Evolutionary conservation across 1,140 invertebrate genomes (phyloP).

Genomic region (Antheraea mylitta): DNA sequence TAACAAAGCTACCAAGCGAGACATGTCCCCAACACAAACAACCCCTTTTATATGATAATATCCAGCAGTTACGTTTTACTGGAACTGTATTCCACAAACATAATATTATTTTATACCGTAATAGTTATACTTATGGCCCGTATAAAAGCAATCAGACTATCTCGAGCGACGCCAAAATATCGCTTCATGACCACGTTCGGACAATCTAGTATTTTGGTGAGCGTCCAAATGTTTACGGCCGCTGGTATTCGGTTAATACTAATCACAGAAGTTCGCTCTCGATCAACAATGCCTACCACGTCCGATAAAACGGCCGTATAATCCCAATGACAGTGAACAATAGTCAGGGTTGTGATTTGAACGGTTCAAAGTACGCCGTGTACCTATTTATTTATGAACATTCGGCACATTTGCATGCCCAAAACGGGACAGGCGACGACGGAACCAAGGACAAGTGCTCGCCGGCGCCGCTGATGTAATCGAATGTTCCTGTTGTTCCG

Average conservation of each 20-base stretch:
- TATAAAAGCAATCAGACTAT: constrained; percentile 13
- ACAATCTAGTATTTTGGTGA: constrained; percentile 5
- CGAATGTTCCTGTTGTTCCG: constrained; percentile 35
- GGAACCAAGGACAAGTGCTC: constrained; percentile 36
- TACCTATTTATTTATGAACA: constrained; percentile 41
- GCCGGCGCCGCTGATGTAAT: constrained; percentile 58
- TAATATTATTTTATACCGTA: not conserved
- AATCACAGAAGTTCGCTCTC: constrained; percentile 51
- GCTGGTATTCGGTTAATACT: constrained; percentile 21
- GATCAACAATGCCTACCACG: constrained; percentile 59
- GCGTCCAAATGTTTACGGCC: constrained; percentile 21
- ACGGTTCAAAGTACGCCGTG: constrained; percentile 46
- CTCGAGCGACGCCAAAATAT: constrained; percentile 14
- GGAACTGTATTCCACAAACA: not conserved
- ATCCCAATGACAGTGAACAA: constrained; percentile 69
- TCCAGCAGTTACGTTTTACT: constrained; percentile 2
- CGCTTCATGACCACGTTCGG: constrained; percentile 9
- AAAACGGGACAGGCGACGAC: constrained; percentile 39
- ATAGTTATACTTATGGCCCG: constrained; percentile 1
- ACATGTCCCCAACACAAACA: constrained; percentile 13
- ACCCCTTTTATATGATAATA: constrained; percentile 26
- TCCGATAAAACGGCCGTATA: constrained; percentile 44
- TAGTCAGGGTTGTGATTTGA: constrained; percentile 65
- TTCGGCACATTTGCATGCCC: constrained; percentile 70
- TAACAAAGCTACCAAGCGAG: not conserved